Evolutionary conservation across 2,797 vertebrate genomes (phyloP).

Genomic region (Decapterus maruadsi): DNA sequence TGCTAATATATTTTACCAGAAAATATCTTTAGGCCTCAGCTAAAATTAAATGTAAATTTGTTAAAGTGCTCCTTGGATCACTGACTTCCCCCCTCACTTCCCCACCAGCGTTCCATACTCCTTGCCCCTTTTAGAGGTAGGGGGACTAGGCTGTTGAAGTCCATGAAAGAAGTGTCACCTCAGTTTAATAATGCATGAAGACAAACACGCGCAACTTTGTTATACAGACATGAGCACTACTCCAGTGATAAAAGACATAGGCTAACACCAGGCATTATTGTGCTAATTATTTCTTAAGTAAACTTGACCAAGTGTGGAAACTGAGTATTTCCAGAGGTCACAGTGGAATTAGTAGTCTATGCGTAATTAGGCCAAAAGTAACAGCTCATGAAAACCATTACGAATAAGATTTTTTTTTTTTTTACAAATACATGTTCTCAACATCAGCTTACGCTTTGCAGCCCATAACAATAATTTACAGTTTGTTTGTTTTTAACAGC

Average conservation of each 20-base stretch:
- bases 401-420: no score
- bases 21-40: conserved; percentile 88
- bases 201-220: conserved; percentile 20
- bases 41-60: conserved; percentile 89
- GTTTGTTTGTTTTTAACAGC: not conserved
- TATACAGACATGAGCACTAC: conserved; percentile 1
- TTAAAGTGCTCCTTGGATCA: conserved; percentile 87
- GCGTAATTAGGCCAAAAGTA: not conserved
- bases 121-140: conserved; percentile 69
- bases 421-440: not conserved
- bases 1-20: conserved; percentile 85
- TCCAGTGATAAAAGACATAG: not conserved
- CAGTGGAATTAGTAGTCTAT: not conserved
- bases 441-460: not conserved
- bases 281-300: not conserved
- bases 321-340: not conserved
- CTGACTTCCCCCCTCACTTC: conserved; percentile 72
- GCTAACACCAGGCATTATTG: not conserved
- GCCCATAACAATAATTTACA: not conserved
- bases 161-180: conserved; percentile 60
- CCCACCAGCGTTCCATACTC: conserved; percentile 64
- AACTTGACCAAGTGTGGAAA: conserved; percentile 8
- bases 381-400: not conserved
- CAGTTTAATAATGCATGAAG: conserved; percentile 37
- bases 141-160: conserved; percentile 58